Conservation (phyloP, 2,113 vertebrate genomes). For the Seriola quinqueradiata region DNA sequence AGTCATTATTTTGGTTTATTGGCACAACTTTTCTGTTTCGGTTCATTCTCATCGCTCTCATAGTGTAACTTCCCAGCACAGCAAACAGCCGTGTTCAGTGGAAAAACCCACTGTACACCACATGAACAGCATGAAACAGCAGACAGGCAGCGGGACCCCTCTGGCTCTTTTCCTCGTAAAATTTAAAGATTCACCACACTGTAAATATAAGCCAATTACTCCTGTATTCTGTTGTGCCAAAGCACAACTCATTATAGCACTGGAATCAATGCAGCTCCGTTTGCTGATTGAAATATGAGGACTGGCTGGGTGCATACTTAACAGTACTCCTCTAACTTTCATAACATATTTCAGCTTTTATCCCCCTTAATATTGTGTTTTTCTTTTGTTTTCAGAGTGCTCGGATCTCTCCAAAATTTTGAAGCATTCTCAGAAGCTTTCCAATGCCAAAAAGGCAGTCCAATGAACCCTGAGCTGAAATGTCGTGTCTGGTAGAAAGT, state of each 20-base stretch:
- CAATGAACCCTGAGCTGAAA: slow-evolving; percentile 90
- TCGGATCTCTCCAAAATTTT: slow-evolving; percentile 96
- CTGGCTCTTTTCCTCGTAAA: background rate
- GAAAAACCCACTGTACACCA: background rate
- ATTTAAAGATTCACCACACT: slow-evolving; percentile 3
- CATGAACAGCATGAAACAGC: background rate
- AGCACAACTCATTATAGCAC: slow-evolving; percentile 2
- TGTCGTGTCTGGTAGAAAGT: slow-evolving; percentile 92
- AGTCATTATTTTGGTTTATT: background rate
- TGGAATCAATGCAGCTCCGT: background rate
- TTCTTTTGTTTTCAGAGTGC: slow-evolving; percentile 85
- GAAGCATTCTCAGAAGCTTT: slow-evolving; percentile 94
- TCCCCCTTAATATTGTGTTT: slow-evolving; percentile 28
- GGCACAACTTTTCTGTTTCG: too few relatives aligned
- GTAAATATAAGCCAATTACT: background rate
- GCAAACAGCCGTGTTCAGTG: background rate
- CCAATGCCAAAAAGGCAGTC: slow-evolving; percentile 87
- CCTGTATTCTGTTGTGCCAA: background rate
- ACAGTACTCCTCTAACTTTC: background rate
- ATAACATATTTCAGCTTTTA: background rate
- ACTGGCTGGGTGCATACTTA: background rate
- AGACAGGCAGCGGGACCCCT: background rate
- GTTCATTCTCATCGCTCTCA: background rate
- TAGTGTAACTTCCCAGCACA: background rate
- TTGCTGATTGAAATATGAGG: background rate